Percentiles rank a stretch among this genome's conserved stretches.
Conservation (phyloP, 1,140 invertebrate species). For the Bombus soroeensis region DNA sequence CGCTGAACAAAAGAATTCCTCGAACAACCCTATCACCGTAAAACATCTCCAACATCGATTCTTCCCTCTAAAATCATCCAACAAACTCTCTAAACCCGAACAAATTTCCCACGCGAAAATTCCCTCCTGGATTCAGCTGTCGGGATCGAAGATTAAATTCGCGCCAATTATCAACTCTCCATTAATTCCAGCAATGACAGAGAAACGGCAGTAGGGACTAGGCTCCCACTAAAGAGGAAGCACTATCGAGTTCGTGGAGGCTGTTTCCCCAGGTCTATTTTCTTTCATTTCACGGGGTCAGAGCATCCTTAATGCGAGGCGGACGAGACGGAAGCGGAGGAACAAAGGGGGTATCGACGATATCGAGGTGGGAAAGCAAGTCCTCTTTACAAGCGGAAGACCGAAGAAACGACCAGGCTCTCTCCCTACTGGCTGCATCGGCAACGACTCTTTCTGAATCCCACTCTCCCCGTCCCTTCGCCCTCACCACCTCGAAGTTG, state of each 20-base stretch:
- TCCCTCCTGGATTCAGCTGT: background rate
- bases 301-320: conserved; percentile 49
- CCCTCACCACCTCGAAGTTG: conserved; percentile 29
- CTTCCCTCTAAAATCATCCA: background rate
- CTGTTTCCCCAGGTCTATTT: conserved; percentile 29
- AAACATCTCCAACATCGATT: too few species aligned
- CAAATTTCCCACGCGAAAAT: background rate
- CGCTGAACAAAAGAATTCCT: too few species aligned
- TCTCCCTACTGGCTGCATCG: conserved; percentile 27
- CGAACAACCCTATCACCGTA: too few species aligned
- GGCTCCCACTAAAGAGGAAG: background rate
- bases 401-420: conserved; percentile 42
- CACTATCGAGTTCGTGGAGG: background rate
- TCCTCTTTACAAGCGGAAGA: conserved; percentile 48
- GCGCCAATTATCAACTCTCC: conserved; percentile 48
- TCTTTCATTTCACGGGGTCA: conserved; percentile 47
- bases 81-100: background rate
- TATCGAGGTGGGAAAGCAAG: conserved; percentile 58
- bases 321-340: conserved; percentile 27
- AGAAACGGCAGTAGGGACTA: background rate
- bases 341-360: conserved; percentile 59
- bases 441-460: conserved; percentile 41
- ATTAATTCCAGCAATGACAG: conserved; percentile 29
- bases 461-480: background rate
- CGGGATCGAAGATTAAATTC: conserved; percentile 44